A percentile compares a stretch with the other conserved stretches of the same genome.
These are phyloP conservation scores for Brachypteracias leptosomus DNA, from an alignment of 2,113 vertebrate genomes.

Conservation along the genomic window DNA sequence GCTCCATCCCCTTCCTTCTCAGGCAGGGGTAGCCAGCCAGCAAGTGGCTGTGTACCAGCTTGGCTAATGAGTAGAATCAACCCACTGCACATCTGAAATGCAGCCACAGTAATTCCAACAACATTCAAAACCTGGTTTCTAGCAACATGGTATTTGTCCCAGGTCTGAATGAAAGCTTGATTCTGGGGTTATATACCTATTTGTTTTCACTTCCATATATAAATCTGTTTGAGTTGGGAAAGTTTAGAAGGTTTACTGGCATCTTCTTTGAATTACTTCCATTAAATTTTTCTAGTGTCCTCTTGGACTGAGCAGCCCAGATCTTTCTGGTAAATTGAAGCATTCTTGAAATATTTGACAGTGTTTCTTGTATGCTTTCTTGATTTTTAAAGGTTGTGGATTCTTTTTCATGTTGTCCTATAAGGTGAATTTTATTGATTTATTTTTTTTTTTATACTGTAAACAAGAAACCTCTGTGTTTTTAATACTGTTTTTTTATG, in stretches of 20 bases:
- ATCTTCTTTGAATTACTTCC: not conserved
- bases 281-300: not conserved
- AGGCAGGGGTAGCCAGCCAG: not conserved
- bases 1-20: not conserved
- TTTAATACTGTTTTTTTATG: not conserved
- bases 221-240: not conserved
- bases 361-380: not conserved
- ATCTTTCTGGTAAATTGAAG: not conserved
- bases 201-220: not conserved
- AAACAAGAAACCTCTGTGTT: too few species aligned
- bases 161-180: not conserved
- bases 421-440: too few species aligned
- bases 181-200: not conserved
- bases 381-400: not conserved
- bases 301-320: not conserved
- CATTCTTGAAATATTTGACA: not conserved
- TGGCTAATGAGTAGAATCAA: not conserved
- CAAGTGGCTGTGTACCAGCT: not conserved
- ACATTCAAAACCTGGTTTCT: not conserved
- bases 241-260: not conserved
- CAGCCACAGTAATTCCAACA: not conserved
- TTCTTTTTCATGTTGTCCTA: not conserved
- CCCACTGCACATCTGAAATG: accelerated
- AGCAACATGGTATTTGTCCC: not conserved
- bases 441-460: too few species aligned